Conservation (phyloP, 2,888 invertebrate genomes). For the Teleogryllus oceanicus region DNA sequence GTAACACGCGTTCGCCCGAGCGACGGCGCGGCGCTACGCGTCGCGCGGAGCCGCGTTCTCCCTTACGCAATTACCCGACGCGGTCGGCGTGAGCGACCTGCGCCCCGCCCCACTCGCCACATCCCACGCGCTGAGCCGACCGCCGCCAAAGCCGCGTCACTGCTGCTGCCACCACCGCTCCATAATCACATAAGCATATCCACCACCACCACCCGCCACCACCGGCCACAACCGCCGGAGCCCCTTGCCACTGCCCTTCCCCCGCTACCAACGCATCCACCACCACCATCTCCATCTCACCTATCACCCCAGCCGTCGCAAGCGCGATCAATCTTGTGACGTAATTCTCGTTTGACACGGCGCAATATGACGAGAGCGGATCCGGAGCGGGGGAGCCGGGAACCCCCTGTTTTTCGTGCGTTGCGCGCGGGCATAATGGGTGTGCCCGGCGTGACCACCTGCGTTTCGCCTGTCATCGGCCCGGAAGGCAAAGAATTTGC, state of each 20-base stretch:
- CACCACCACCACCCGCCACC: too few species aligned
- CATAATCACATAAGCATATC: too few species aligned
- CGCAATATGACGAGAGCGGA: not conserved
- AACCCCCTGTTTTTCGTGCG: not conserved
- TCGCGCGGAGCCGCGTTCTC: too few species aligned
- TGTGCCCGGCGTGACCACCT: not conserved
- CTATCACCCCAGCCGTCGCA: not conserved
- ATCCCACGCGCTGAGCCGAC: not conserved
- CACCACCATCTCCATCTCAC: not conserved
- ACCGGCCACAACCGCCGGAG: not conserved
- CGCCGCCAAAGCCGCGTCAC: not conserved
- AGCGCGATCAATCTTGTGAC: slow-evolving; percentile 5
- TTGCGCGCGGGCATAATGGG: not conserved
- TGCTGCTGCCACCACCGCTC: not conserved
- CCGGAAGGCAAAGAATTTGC: not conserved
- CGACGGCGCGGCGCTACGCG: too few species aligned
- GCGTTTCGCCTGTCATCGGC: not conserved
- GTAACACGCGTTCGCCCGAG: too few species aligned
- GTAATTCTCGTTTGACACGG: not conserved
- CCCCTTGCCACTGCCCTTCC: not conserved
- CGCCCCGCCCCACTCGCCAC: not conserved
- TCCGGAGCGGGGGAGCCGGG: not conserved
- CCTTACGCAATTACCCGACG: too few species aligned
- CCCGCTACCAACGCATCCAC: not conserved
- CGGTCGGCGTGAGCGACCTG: not conserved